Base-by-base conservation (phyloP, 1,140 invertebrate genomes). In the Amyelois transitella region DNA sequence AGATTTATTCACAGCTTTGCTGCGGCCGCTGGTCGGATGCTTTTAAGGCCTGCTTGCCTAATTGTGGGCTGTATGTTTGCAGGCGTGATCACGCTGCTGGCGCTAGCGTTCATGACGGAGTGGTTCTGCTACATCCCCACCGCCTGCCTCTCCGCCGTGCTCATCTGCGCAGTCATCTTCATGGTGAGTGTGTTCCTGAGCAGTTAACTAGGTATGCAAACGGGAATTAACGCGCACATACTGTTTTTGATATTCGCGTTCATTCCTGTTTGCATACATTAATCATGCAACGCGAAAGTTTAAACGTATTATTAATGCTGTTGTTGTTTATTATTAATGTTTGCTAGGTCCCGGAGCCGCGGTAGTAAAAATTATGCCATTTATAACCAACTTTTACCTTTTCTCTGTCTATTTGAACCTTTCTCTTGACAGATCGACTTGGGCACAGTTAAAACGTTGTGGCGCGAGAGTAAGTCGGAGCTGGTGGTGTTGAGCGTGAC, bases 141-240 rank as follows among this genome's bases (percentile, higher is more conserved):
- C 89, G 90, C 94, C 22, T 91, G 92, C 2, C 89, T 96, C 2
- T 94, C 95, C 1, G 93, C 95, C 0, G 94, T 97, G 10, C 94
- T 97, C 43, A 96, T 97, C 48, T 93, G 94, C 32, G 95, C 96
- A 6, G 96, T 97, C 8, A 90, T 97, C 18, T 96, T 95, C 71
- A 96, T 97, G 95, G 94, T 97, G 48, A 76, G 60, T 32, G n/a
- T n/a, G n/a, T n/a, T n/a, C n/a, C n/a, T n/a, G n/a, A n/a, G n/a
- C n/a, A n/a, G n/a, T n/a, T 38, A 38, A 44, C 18, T 12, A 47
- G 5, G 44, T 10, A 4, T 10, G 10, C 6, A 32, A 2, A 32
- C 10, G 28, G n/a, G n/a, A n/a, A n/a, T n/a, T n/a, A n/a, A n/a
- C n/a, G n/a, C n/a, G n/a, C n/a, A n/a, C n/a, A n/a, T n/a, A n/a